Evolutionary conservation across 2,888 invertebrate genomes (phyloP).

Genomic region (Melanostoma scalare): DNA sequence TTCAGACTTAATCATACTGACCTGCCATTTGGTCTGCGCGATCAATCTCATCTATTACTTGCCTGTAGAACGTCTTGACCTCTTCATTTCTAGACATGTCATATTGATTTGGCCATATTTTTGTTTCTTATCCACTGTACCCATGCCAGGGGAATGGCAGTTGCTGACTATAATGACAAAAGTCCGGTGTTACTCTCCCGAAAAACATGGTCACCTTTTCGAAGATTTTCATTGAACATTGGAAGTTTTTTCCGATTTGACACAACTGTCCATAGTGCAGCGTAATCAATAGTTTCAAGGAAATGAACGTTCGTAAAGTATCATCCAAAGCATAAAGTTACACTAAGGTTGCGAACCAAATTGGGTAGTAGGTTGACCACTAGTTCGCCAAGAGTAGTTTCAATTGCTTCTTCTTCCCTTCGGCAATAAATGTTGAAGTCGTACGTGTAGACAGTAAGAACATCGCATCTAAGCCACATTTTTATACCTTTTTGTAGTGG

Average conservation of each 20-base stretch:
- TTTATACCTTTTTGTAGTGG: not conserved
- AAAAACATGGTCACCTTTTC: not conserved
- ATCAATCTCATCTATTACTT: not conserved
- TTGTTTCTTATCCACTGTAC: too few species aligned
- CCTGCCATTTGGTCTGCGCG: conserved; percentile 19
- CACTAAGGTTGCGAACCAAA: too few species aligned
- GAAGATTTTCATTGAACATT: not conserved
- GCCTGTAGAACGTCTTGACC: too few species aligned
- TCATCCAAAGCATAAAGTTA: too few species aligned
- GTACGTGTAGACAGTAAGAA: conserved; percentile 19
- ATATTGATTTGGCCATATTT: too few species aligned
- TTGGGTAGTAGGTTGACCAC: not conserved
- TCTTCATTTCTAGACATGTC: too few species aligned
- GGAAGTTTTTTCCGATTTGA: not conserved
- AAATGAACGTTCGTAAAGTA: too few species aligned
- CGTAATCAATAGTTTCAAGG: not conserved
- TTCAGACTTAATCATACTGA: conserved; percentile 10
- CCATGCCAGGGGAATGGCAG: too few species aligned
- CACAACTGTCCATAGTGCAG: not conserved
- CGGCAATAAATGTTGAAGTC: conserved; percentile 20
- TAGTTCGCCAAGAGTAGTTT: not conserved
- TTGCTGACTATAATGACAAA: not conserved
- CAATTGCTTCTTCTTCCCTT: conserved; percentile 4
- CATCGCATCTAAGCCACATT: conserved; percentile 29
- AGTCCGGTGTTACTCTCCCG: not conserved